phyloP scores from a whole-genome alignment of 2,113 vertebrate genomes.

The Garra rufa region DNA sequence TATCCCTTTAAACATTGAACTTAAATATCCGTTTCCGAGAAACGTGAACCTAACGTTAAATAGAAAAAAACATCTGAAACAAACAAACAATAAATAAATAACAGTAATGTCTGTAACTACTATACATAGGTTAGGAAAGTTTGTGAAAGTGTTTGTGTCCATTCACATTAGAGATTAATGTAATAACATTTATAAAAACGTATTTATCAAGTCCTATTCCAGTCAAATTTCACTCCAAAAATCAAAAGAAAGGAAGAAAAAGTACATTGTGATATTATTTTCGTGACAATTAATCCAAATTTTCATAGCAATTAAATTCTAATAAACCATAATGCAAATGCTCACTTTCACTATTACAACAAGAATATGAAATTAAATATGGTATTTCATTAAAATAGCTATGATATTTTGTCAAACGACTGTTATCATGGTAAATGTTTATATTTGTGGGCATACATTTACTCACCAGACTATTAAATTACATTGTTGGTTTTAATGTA shows the following conservation, averaged over 20 bases:
- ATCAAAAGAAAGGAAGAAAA: background rate
- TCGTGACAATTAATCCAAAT: background rate
- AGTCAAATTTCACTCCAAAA: background rate
- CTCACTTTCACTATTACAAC: background rate
- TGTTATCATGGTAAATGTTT: background rate
- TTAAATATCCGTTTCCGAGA: too few relatives aligned
- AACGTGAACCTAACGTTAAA: background rate
- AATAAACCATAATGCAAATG: background rate
- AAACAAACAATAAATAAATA: background rate
- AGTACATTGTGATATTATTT: background rate
- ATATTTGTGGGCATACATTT: background rate
- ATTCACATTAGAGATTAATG: background rate
- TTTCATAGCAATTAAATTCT: background rate
- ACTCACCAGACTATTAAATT: background rate
- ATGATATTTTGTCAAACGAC: background rate
- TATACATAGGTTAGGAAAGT: background rate
- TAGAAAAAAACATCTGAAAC: background rate
- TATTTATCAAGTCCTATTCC: background rate
- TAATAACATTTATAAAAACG: background rate
- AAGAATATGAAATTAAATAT: background rate
- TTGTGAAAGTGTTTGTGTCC: background rate
- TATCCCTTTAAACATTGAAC: too few relatives aligned
- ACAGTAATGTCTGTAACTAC: background rate
- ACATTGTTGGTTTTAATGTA: constrained; percentile 63
- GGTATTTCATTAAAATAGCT: background rate